phyloP scores from a whole-genome alignment of 1,140 invertebrate genomes.

The Eurosta solidaginis region DNA sequence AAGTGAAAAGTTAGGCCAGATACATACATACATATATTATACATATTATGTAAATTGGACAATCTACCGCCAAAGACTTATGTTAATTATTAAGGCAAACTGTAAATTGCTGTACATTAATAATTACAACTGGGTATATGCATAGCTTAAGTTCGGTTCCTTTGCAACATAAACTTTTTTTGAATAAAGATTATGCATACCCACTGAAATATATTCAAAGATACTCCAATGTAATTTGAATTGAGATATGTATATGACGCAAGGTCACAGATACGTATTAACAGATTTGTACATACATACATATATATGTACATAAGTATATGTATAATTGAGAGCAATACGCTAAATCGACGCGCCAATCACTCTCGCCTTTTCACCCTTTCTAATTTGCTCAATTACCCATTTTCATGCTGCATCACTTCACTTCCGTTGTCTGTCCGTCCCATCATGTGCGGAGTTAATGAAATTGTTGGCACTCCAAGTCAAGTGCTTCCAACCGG shows the following conservation, averaged over 20 bases:
- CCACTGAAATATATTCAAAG: no score
- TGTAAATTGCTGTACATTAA: no score
- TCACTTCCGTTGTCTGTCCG: conserved; percentile 11
- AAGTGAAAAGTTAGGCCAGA: no score
- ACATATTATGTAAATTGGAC: no score
- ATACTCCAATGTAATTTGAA: no score
- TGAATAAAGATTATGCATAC: no score
- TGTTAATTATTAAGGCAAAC: no score
- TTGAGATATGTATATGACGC: neutral
- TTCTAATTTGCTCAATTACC: neutral
- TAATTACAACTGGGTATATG: no score
- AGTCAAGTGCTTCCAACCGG: conserved; percentile 56
- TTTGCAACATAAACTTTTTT: no score
- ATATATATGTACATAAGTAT: neutral
- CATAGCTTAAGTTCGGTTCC: no score
- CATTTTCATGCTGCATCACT: neutral
- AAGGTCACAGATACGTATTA: neutral
- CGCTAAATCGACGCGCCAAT: neutral
- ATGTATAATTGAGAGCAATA: neutral
- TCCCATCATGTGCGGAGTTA: conserved; percentile 41
- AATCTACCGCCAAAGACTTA: no score
- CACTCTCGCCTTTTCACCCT: neutral
- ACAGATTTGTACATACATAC: neutral
- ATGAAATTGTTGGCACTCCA: conserved; percentile 59
- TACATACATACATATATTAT: no score